Base-by-base conservation (phyloP, 2,888 invertebrate genomes). In the Gryllus longicercus region DNA sequence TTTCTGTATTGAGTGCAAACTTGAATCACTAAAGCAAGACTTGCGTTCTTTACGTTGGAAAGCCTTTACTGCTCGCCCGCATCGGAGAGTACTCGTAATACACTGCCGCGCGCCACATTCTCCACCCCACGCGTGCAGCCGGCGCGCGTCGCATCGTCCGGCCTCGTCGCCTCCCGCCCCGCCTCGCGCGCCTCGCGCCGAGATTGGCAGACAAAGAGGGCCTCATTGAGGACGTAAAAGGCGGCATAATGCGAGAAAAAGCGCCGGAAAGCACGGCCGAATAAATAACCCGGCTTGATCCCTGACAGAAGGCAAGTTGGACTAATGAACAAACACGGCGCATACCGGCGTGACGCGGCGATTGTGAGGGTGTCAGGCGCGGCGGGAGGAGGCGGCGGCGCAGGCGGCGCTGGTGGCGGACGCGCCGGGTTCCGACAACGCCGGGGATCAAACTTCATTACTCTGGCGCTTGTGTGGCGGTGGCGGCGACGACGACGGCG, bases 241-340 rank as follows among this genome's bases (percentile, higher is more conserved):
- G 63, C 63, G 63, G 63, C 63, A n/a, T 63, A 63, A 63, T n/a
- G n/a, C n/a, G 63, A 63, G 63, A 63, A 63, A 63, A 63, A 63
- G 63, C 63, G n/a, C 63, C 63, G 63, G 63, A 63, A 63, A 63
- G 63, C 63, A 18, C 63, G 63, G 63, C 63, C 63, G n/a, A n/a
- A 63, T 63, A 63, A 63, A 63, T 63, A 63, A 63, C 63, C 63
- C 63, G 63, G n/a, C 63, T 63, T 63, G 63, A 63, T 63, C 63
- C 63, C 63, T 63, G 63, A 63, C 63, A 63, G 63, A 63, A 63
- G 63, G 63, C 63, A 63, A 63, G 63, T 63, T 63, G 63, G 63
- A 63, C 63, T 63, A 63, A 63, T 63, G 63, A 63, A 63, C 63
- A 63, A 63, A 63, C 63, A 63, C 63, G 63, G 63, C 63, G 63